Percentiles rank a stretch among this genome's conserved stretches.
Conservation (phyloP, 2,113 vertebrate genomes). For the Pipa parva region DNA sequence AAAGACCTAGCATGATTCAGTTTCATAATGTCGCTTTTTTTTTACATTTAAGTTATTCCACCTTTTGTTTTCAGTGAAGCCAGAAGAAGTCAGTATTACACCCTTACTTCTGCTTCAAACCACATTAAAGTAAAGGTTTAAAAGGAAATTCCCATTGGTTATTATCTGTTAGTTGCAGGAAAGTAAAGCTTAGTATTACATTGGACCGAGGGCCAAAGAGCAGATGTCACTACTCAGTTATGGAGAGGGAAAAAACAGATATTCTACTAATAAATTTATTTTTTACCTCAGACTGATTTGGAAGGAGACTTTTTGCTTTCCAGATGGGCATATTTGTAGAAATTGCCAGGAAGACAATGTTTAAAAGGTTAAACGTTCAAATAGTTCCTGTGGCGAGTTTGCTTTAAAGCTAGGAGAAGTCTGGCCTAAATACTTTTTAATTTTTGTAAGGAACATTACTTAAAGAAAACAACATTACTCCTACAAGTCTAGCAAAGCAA, state of each 20-base stretch:
- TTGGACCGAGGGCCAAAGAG: not conserved
- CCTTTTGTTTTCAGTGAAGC: not conserved
- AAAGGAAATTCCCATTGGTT: constrained; percentile 3
- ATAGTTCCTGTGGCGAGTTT: not conserved
- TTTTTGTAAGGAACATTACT: constrained; percentile 1
- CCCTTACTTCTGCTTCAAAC: not conserved
- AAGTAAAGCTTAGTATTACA: not conserved
- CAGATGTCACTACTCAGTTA: not conserved
- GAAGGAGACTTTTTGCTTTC: not conserved
- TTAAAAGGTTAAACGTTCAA: not conserved
- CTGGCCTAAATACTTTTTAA: constrained; percentile 4
- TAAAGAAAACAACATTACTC: not conserved
- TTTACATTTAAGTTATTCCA: not conserved
- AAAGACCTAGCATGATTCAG: not conserved
- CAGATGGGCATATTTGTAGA: not conserved
- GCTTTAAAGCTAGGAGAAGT: not conserved
- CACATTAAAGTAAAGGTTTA: not conserved
- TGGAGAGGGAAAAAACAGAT: constrained; percentile 2
- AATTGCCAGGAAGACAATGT: not conserved
- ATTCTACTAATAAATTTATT: not conserved
- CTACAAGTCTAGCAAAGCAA: constrained; percentile 3
- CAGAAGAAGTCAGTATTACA: constrained; percentile 1
- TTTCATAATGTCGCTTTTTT: not conserved
- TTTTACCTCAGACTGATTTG: not conserved
- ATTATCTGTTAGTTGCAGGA: not conserved